Evolutionary conservation across 2,797 vertebrate genomes (phyloP).

Genomic region (Botia kubotai): DNA sequence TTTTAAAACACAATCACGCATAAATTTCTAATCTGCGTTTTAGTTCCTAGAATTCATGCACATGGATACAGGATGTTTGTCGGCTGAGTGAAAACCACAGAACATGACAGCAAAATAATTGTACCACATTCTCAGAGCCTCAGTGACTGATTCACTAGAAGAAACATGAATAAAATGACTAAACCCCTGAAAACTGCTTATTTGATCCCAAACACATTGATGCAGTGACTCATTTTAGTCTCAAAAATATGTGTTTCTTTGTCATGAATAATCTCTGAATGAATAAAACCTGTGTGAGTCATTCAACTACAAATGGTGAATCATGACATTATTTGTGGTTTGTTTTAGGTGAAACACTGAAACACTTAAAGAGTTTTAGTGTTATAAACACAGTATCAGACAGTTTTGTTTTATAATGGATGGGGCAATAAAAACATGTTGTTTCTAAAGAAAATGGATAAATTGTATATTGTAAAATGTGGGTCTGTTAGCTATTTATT

Average conservation of each 20-base stretch:
- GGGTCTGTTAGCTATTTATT: constrained; percentile 34
- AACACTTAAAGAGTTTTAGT: constrained; percentile 38
- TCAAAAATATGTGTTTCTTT: constrained; percentile 39
- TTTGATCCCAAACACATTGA: constrained; percentile 27
- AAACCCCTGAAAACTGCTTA: constrained; percentile 23
- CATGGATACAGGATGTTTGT: not conserved
- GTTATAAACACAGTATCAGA: constrained; percentile 42
- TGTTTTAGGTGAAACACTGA: constrained; percentile 49
- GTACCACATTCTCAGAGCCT: not conserved
- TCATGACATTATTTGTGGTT: constrained; percentile 36
- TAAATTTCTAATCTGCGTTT: not conserved
- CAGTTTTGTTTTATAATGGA: constrained; percentile 30
- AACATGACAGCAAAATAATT: constrained; percentile 27
- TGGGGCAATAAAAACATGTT: constrained; percentile 36
- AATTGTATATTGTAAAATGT: constrained; percentile 17
- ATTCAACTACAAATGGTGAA: constrained; percentile 38
- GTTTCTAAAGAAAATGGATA: constrained; percentile 18
- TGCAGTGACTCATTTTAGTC: constrained; percentile 28
- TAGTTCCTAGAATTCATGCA: not conserved
- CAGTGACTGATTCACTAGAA: constrained; percentile 6
- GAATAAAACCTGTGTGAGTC: constrained; percentile 46
- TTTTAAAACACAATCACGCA: not conserved
- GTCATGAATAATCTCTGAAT: constrained; percentile 26
- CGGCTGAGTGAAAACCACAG: constrained; percentile 1
- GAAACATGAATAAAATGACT: constrained; percentile 38